Percentiles rank a stretch among this genome's conserved stretches.
phyloP scores from a whole-genome alignment of 2,797 vertebrate species.

The Enteromius paludinosus region DNA sequence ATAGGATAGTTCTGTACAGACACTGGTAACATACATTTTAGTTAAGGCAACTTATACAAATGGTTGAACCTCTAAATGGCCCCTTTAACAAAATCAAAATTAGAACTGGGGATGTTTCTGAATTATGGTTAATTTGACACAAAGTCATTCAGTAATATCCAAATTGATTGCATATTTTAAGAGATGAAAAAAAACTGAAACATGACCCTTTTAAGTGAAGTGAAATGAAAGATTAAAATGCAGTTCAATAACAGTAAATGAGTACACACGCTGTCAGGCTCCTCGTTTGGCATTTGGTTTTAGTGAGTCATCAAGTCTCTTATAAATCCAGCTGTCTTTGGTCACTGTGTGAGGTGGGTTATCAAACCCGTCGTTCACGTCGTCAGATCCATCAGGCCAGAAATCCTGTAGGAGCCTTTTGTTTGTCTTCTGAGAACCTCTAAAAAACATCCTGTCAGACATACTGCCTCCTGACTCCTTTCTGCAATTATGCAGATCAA shows the following conservation, averaged over 20 bases:
- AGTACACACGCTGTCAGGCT: neutral
- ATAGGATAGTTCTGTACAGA: too few species aligned
- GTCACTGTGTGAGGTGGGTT: slow-evolving; percentile 14
- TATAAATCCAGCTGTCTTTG: slow-evolving; percentile 20
- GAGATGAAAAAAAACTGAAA: neutral
- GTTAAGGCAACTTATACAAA: too few species aligned
- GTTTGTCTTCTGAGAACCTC: slow-evolving; percentile 26
- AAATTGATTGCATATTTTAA: neutral
- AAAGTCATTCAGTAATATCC: neutral
- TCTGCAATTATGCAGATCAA: slow-evolving; percentile 39
- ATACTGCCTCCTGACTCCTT: slow-evolving; percentile 39
- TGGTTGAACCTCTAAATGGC: too few species aligned
- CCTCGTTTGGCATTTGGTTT: slow-evolving; percentile 2
- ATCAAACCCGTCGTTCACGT: slow-evolving; percentile 39
- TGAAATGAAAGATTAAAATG: neutral
- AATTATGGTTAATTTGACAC: neutral
- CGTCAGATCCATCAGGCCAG: neutral
- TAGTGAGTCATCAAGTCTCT: slow-evolving; percentile 12
- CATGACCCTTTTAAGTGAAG: neutral
- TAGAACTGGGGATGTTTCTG: neutral
- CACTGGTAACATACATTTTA: too few species aligned
- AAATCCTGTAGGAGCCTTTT: slow-evolving; percentile 36
- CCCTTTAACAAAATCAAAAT: neutral
- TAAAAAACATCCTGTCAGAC: slow-evolving; percentile 29
- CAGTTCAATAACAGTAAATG: neutral